Evolutionary conservation across 2,113 vertebrate species (phyloP).

Genomic region (Oceanodroma tethys): DNA sequence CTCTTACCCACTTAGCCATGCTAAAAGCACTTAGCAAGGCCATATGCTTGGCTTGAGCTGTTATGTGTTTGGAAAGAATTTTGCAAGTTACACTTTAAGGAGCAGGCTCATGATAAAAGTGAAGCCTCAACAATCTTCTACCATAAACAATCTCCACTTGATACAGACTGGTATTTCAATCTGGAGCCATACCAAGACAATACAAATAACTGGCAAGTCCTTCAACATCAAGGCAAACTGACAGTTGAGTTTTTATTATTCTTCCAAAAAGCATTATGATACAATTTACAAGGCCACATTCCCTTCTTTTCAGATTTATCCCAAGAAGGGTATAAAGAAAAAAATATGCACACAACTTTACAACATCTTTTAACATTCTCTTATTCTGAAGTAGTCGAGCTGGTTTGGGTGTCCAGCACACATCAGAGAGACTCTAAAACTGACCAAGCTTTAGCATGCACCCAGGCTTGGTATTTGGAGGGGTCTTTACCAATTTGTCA

Average conservation of each 20-base stretch:
- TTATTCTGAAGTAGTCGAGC: neutral
- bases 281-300: neutral
- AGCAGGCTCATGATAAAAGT: neutral
- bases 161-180: neutral
- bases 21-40: neutral
- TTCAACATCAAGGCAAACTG: slow-evolving; percentile 1
- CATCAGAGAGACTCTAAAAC: neutral
- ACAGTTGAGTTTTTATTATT: neutral
- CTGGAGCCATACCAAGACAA: slow-evolving; percentile 8
- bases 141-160: neutral
- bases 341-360: neutral
- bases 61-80: neutral
- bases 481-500: neutral
- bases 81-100: neutral
- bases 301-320: neutral
- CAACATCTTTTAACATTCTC: neutral
- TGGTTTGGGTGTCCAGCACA: neutral
- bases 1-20: neutral
- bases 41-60: neutral
- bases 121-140: slow-evolving; percentile 39
- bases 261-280: neutral
- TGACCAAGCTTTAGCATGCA: neutral
- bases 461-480: neutral
- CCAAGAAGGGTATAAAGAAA: neutral
- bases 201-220: slow-evolving; percentile 24